A percentile compares a stretch with the other conserved stretches of the same genome.
phyloP scores from a whole-genome alignment of 2,113 vertebrate genomes.

The Lagenorhynchus albirostris region DNA sequence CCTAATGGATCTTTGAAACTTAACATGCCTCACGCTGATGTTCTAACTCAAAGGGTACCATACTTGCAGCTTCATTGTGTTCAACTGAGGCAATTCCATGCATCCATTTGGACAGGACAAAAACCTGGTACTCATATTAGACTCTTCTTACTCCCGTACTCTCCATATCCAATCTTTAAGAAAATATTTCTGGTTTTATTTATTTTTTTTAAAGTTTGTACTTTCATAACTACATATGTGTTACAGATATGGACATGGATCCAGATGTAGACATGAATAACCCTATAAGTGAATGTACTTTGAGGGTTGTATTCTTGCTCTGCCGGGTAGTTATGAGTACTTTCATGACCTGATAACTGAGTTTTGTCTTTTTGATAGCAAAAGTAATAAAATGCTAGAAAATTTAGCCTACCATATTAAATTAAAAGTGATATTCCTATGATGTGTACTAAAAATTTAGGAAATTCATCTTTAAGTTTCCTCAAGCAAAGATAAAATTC shows the following conservation, averaged over 20 bases:
- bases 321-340: fast-evolving
- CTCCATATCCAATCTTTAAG: neutral
- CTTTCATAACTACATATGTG: neutral
- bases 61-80: neutral
- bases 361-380: neutral
- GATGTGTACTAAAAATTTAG: neutral
- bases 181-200: neutral
- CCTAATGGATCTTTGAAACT: neutral
- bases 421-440: neutral
- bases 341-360: neutral
- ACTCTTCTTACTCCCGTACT: neutral
- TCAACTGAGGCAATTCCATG: neutral
- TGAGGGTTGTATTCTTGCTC: neutral
- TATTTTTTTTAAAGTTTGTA: neutral
- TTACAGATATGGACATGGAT: neutral
- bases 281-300: neutral
- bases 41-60: neutral
- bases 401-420: neutral
- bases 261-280: neutral
- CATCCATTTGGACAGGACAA: neutral
- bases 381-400: neutral
- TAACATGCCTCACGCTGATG: neutral
- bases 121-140: neutral
- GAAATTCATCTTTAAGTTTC: neutral
- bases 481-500: neutral